These are phyloP conservation scores for Polyommatus iphigenia DNA, from an alignment of 2,888 invertebrate species.

Conservation along the genomic window DNA sequence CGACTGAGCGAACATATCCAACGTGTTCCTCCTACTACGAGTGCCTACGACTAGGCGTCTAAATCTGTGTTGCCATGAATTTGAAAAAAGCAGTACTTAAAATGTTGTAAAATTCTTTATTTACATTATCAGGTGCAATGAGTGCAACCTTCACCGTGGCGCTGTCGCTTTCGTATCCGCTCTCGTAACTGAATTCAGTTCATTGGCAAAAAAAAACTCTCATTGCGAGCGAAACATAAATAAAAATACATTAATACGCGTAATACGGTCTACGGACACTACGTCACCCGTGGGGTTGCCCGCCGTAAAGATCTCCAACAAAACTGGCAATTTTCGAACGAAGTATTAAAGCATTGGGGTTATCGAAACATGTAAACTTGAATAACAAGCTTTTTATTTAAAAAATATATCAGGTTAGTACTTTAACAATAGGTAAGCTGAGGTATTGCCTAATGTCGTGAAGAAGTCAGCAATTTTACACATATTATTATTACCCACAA, in stretches of 20 bases:
- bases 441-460: no score
- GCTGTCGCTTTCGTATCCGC: slow-evolving; percentile 34
- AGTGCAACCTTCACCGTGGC: slow-evolving; percentile 27
- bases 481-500: no score
- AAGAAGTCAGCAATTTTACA: no score
- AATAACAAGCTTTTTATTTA: no score
- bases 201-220: slow-evolving; percentile 37
- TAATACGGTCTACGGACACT: slow-evolving; percentile 39
- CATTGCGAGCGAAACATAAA: slow-evolving; percentile 41
- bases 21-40: no score
- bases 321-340: background rate
- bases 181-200: slow-evolving; percentile 33
- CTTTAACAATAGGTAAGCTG: no score
- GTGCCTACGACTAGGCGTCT: background rate
- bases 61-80: slow-evolving; percentile 26
- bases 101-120: slow-evolving; percentile 25
- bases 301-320: background rate
- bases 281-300: slow-evolving; percentile 34
- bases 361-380: no score
- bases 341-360: background rate
- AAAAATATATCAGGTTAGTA: no score
- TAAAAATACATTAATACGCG: slow-evolving; percentile 43
- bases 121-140: slow-evolving; percentile 21
- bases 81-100: background rate
- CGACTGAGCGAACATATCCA: background rate